Evolutionary conservation across 2,113 vertebrate genomes (phyloP), one percentile per base, ranked within the genome.

Genomic region (Cyanoliseus patagonus): DNA sequence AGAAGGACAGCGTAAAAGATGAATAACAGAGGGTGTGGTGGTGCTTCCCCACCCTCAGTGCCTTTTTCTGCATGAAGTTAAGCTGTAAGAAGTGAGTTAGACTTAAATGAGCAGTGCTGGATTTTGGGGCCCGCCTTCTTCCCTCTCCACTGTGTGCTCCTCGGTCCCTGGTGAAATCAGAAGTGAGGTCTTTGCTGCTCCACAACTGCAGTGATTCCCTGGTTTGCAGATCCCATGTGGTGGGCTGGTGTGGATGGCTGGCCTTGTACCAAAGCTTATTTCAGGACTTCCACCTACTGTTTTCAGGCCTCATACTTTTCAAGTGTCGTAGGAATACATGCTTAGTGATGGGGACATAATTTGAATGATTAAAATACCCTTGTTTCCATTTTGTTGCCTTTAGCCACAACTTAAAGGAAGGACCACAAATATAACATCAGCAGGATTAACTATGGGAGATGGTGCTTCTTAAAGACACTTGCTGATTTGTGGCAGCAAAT

Each of bases 111-210:
- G 39, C 27, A 64, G 53, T 0, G 0, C 49, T 41, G 46, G 25
- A 16, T 53, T 86, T 76, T 0, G 0, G 41, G 62, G 59, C 25
- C 41, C 41, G 35, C 28, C 41, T 47, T 47, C 28, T 24, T 59
- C 14, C 52, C 31, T 7, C 28, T 59, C 8, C 1, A 0, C 33
- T 23, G 2, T 10, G 25, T 23, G 44, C 25, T 66, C 31, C 44
- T 61, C 4, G 0, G 0, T 55, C 0, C 0, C 23, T 1, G 0
- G 30, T 39, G 72, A 35, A 30, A 47, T 59, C 41, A 39, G 46
- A 70, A 87, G 25, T 1, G 7, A 66, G 63, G 9, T 44, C 41
- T 3, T 7, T 28, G 63, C 42, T 51, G 7, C 49, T 64, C 62
- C 76, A 5, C 20, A 62, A 2, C 44, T 52, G 42, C 63, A 16